Evolutionary conservation across 2,888 invertebrate genomes (phyloP).

Genomic region (Neria commutata): DNA sequence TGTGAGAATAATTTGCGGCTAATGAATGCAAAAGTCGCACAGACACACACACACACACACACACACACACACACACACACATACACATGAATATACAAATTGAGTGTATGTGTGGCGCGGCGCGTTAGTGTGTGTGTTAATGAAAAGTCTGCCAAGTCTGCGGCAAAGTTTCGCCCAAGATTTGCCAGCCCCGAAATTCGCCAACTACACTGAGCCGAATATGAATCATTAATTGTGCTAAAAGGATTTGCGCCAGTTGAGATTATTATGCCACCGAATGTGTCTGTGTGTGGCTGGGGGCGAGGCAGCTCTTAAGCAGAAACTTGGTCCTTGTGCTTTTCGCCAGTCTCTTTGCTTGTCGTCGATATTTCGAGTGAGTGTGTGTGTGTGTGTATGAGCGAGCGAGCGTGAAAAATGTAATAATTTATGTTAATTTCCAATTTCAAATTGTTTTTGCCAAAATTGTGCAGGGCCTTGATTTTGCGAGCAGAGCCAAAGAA

Average conservation of each 20-base stretch:
- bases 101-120: conserved; percentile 9
- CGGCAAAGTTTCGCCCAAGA: conserved; percentile 35
- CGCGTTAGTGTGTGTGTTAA: conserved; percentile 35
- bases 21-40: conserved; percentile 48
- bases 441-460: conserved; percentile 30
- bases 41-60: too few relatives aligned
- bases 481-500: too few relatives aligned
- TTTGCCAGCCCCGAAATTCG: conserved; percentile 36
- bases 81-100: conserved; percentile 16
- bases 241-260: conserved; percentile 17
- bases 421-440: conserved; percentile 3
- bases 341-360: background rate
- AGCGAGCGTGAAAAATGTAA: too few relatives aligned
- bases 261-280: background rate
- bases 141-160: conserved; percentile 38
- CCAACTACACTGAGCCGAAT: conserved; percentile 39
- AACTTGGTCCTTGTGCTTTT: conserved; percentile 6
- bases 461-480: too few relatives aligned
- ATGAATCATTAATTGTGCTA: conserved; percentile 48
- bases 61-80: too few relatives aligned
- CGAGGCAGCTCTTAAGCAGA: background rate
- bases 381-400: background rate
- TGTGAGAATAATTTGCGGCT: conserved; percentile 31
- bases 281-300: background rate
- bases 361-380: background rate